Conservation (phyloP, 2,888 invertebrate species). For the Thymelicus acteon region DNA sequence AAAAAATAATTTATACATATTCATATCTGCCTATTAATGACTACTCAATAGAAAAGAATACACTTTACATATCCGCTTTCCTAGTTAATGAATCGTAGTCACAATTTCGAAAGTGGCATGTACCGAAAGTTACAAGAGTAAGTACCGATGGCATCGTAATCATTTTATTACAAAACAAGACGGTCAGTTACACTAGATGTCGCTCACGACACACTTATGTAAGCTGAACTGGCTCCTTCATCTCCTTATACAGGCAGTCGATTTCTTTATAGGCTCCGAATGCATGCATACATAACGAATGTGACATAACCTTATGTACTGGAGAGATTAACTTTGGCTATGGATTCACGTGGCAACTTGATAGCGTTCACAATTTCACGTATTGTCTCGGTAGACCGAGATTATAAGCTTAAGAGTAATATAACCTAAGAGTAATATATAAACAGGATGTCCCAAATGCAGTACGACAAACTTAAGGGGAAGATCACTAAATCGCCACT, state of each 20-base stretch:
- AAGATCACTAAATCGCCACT: too few species aligned
- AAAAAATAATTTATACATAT: not conserved
- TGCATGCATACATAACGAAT: constrained; percentile 52
- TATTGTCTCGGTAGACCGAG: too few species aligned
- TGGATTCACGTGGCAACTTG: constrained; percentile 10
- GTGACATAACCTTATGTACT: constrained; percentile 55
- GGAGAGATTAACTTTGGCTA: not conserved
- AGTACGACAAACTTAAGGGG: too few species aligned
- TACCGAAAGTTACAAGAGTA: constrained; percentile 38
- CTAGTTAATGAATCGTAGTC: not conserved
- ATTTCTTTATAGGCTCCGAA: constrained; percentile 65
- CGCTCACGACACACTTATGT: constrained; percentile 55
- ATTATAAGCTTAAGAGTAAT: too few species aligned
- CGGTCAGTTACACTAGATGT: constrained; percentile 55
- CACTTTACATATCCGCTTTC: not conserved
- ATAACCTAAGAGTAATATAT: too few species aligned
- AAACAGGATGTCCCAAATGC: too few species aligned
- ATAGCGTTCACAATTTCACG: not conserved
- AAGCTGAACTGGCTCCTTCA: constrained; percentile 52
- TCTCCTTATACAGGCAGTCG: constrained; percentile 64
- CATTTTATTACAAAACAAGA: constrained; percentile 49
- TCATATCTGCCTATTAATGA: too few species aligned
- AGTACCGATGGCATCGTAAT: constrained; percentile 33
- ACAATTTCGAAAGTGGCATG: constrained; percentile 29
- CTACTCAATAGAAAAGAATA: too few species aligned